Percentiles rank a stretch among this genome's conserved stretches.
These are phyloP conservation scores for Psittacula cyanocephala DNA, from an alignment of 2,113 vertebrate genomes.

Conservation along the genomic window DNA sequence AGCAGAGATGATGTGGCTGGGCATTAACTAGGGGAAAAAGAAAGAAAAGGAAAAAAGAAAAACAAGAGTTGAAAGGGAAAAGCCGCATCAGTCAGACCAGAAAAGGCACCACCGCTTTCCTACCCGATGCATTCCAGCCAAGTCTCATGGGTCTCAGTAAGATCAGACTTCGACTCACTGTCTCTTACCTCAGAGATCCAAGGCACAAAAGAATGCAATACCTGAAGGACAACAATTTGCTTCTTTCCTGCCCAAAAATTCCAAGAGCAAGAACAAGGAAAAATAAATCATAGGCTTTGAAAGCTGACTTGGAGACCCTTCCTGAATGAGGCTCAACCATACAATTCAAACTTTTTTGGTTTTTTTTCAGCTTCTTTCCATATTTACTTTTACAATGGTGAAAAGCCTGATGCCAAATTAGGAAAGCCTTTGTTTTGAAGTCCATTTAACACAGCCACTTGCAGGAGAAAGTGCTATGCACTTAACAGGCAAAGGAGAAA, in stretches of 20 bases:
- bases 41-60: neutral
- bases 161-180: neutral
- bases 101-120: neutral
- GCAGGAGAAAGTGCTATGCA: neutral
- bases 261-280: neutral
- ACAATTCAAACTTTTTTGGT: neutral
- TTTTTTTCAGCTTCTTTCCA: neutral
- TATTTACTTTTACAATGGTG: neutral
- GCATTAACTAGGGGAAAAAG: slow-evolving; percentile 73
- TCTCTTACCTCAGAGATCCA: neutral
- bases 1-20: slow-evolving; percentile 73
- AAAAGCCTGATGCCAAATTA: neutral
- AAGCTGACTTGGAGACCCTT: neutral
- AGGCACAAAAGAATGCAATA: neutral
- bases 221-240: neutral
- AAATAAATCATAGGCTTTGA: neutral
- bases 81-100: neutral
- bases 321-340: neutral
- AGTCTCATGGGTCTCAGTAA: neutral
- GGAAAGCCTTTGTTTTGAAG: neutral
- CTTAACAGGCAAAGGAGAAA: neutral
- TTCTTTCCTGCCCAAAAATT: neutral
- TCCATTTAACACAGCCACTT: neutral
- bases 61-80: neutral
- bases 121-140: neutral